phyloP scores from a whole-genome alignment of 2,888 invertebrate genomes.

The Prenolepis imparis region DNA sequence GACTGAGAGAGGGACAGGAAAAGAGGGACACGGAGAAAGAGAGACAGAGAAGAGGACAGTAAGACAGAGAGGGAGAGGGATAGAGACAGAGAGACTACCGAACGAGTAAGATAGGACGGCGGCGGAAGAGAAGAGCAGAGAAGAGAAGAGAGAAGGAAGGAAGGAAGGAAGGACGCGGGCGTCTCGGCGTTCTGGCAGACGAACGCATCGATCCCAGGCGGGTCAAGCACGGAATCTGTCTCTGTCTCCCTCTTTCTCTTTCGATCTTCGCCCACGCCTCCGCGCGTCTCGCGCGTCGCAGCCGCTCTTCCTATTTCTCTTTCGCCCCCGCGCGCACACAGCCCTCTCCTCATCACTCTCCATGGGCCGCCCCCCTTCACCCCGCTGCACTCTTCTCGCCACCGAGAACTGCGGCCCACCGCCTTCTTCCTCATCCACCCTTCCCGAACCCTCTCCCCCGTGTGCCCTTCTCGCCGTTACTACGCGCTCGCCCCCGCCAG shows the following conservation, averaged over 20 bases:
- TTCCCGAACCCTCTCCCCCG: slow-evolving; percentile 62
- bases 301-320: slow-evolving; percentile 68
- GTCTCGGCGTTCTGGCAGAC: slow-evolving; percentile 86
- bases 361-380: slow-evolving; percentile 55
- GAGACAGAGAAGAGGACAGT: slow-evolving; percentile 34
- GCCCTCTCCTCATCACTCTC: slow-evolving; percentile 70
- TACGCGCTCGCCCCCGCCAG: slow-evolving; percentile 83
- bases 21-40: slow-evolving; percentile 60
- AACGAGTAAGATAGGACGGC: slow-evolving; percentile 63
- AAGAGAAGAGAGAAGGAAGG: slow-evolving; percentile 70
- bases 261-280: slow-evolving; percentile 38
- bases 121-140: slow-evolving; percentile 64
- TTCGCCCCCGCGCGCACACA: slow-evolving; percentile 57
- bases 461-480: slow-evolving; percentile 79
- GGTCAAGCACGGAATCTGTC: slow-evolving; percentile 85
- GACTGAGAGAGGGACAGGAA: slow-evolving; percentile 60
- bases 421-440: slow-evolving; percentile 52
- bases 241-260: slow-evolving; percentile 58
- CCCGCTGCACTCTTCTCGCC: slow-evolving; percentile 69
- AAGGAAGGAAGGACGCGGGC: slow-evolving; percentile 84
- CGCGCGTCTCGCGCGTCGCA: slow-evolving; percentile 53
- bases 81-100: slow-evolving; percentile 49
- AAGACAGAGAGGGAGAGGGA: slow-evolving; percentile 21
- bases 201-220: slow-evolving; percentile 87
- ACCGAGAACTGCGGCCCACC: slow-evolving; percentile 69